phyloP scores from a whole-genome alignment of 1,140 invertebrate genomes.

The Calycopis cecrops region DNA sequence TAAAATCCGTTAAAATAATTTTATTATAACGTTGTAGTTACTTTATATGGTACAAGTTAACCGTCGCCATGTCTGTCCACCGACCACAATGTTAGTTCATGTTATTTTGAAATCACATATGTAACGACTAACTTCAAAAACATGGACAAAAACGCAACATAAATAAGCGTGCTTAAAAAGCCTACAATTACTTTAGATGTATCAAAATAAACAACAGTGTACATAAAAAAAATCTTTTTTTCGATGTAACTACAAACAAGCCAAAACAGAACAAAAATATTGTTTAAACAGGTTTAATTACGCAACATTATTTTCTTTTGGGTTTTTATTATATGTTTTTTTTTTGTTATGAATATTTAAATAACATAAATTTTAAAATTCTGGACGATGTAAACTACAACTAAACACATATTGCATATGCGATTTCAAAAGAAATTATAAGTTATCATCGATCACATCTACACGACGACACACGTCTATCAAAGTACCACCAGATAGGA shows the following conservation, averaged over 20 bases:
- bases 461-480: too few relatives aligned
- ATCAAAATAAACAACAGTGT: constrained; percentile 1
- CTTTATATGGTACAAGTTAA: constrained; percentile 16
- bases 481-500: not conserved
- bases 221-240: not conserved
- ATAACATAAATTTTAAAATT: too few relatives aligned
- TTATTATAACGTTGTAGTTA: constrained; percentile 19
- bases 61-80: constrained; percentile 8
- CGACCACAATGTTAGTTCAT: constrained; percentile 55
- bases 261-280: too few relatives aligned
- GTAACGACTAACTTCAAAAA: constrained; percentile 19
- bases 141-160: constrained; percentile 1
- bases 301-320: too few relatives aligned
- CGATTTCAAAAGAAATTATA: constrained; percentile 32
- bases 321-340: too few relatives aligned
- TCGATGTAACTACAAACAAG: not conserved
- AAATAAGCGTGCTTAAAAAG: constrained; percentile 3
- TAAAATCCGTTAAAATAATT: too few relatives aligned
- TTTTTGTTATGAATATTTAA: too few relatives aligned
- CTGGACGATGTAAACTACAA: too few relatives aligned
- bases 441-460: not conserved
- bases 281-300: too few relatives aligned
- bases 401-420: constrained; percentile 32
- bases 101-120: constrained; percentile 35
- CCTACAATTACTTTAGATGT: not conserved